Evolutionary conservation across 2,888 invertebrate genomes (phyloP).

Genomic region (Aporophyla nigra): DNA sequence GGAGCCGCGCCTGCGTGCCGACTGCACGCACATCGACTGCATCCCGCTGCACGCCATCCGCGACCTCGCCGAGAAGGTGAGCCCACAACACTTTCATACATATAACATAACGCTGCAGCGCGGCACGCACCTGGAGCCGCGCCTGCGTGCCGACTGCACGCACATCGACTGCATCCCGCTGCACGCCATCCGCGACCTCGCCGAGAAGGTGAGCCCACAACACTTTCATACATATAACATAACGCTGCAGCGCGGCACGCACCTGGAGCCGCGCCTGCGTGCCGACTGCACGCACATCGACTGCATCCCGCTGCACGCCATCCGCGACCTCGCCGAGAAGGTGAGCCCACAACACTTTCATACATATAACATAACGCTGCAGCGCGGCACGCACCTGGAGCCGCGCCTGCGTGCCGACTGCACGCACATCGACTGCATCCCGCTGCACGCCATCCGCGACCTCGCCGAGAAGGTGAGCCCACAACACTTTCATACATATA

Average conservation of each 20-base stretch:
- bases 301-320: conserved; percentile 96
- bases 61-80: conserved; percentile 96
- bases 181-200: conserved; percentile 95
- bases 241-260: conserved; percentile 94
- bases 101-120: conserved; percentile 94
- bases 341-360: conserved; percentile 90
- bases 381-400: conserved; percentile 95
- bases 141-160: conserved; percentile 95
- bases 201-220: conserved; percentile 93
- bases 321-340: conserved; percentile 96
- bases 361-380: too few relatives aligned
- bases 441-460: conserved; percentile 95
- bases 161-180: conserved; percentile 97
- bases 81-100: too few relatives aligned
- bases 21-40: conserved; percentile 96
- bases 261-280: conserved; percentile 96
- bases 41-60: conserved; percentile 96
- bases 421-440: conserved; percentile 96
- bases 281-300: conserved; percentile 96
- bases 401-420: conserved; percentile 95
- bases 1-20: conserved; percentile 95
- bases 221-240: too few relatives aligned
- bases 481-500: too few relatives aligned
- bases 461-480: conserved; percentile 94
- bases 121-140: conserved; percentile 95